Evolutionary conservation across 2,888 invertebrate species (phyloP), one percentile per base, ranked within the genome.

Genomic region (Silvanus unidentatus): DNA sequence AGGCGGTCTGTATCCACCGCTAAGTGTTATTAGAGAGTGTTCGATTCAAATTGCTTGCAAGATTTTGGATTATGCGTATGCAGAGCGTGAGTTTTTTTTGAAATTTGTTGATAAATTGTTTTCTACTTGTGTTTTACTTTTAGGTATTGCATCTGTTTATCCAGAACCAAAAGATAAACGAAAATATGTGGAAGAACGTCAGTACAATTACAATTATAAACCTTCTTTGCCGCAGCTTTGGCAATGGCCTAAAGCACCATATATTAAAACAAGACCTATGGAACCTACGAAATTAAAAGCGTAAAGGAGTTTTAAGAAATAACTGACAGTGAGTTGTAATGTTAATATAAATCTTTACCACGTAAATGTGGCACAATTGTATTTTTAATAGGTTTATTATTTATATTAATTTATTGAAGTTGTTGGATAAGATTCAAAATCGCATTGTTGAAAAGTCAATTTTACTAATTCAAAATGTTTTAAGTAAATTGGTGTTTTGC

Each of bases 1-100:
- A 43, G 99, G 98, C 6, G 88, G 95, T 50, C 78, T 99, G 40
- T 99, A 98, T 70, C 99, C 99, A 4, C 90, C 94, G 0, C 77
- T 99, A 42, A 73, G 77, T 16, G 79, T 81, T 40, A 88, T 98
- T 54, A 84, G 83, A 44, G 88, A 92, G 46, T 88, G 94, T 46
- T 98, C 98, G 0, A 77, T 94, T 43, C 80, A 84, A 52, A 97
- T 99, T 58, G 97, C 97, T 1, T 79, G 86, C 5, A 83, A 82
- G 60, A 84, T 97, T 49, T 87, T 90, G 2, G 83, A 93, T 60
- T 86, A 90, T 74, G 92, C 94, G 2, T 99, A 96, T 67, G 80
- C 84, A 53, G 86, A 85, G 76, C 88, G 92, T 90, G 75, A 69
- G 62, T 52, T 32, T n/a, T n/a, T n/a, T n/a, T n/a, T n/a, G n/a